Percentiles rank a stretch among this genome's conserved stretches.
These are phyloP conservation scores for Clytia hemisphaerica DNA, from an alignment of 30 jellyfish, hydroid and myxozoan genomes.

Conservation along the genomic window DNA sequence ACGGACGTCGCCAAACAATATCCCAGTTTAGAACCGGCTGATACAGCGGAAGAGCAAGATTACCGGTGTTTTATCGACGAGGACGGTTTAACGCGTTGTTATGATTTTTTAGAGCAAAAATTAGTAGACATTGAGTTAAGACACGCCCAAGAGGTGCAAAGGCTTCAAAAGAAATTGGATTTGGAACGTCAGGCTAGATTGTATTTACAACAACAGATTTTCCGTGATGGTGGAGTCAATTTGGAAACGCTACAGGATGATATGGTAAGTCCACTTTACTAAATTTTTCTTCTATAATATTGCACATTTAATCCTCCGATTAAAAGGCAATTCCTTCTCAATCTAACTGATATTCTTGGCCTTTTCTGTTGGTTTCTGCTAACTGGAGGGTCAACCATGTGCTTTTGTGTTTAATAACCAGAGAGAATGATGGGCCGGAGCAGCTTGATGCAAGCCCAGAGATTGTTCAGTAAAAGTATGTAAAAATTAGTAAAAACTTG, in stretches of 20 bases:
- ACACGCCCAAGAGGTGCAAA: slow-evolving; percentile 47
- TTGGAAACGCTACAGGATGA: not conserved
- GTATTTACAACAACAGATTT: slow-evolving; percentile 12
- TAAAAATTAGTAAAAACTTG: no score
- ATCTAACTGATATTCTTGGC: no score
- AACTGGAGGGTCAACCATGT: no score
- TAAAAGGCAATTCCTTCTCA: no score
- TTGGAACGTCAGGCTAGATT: slow-evolving; percentile 67
- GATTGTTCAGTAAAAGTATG: no score
- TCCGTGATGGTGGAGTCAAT: not conserved
- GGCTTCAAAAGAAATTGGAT: slow-evolving; percentile 60
- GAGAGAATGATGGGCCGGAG: no score
- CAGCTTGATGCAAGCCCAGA: no score
- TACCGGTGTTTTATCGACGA: slow-evolving; percentile 36
- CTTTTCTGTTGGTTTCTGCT: no score
- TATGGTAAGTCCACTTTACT: no score
- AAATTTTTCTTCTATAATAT: no score
- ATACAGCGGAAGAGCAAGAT: not conserved
- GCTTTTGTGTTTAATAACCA: no score
- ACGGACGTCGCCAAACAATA: not conserved
- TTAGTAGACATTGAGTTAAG: slow-evolving; percentile 41
- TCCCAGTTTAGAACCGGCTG: not conserved
- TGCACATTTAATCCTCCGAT: no score
- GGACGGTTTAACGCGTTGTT: slow-evolving; percentile 66
- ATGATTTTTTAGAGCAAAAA: slow-evolving; percentile 38